Evolutionary conservation across 2,797 vertebrate genomes (phyloP), one percentile per base, ranked within the genome.

Genomic region (Paedocypris micromegethes): DNA sequence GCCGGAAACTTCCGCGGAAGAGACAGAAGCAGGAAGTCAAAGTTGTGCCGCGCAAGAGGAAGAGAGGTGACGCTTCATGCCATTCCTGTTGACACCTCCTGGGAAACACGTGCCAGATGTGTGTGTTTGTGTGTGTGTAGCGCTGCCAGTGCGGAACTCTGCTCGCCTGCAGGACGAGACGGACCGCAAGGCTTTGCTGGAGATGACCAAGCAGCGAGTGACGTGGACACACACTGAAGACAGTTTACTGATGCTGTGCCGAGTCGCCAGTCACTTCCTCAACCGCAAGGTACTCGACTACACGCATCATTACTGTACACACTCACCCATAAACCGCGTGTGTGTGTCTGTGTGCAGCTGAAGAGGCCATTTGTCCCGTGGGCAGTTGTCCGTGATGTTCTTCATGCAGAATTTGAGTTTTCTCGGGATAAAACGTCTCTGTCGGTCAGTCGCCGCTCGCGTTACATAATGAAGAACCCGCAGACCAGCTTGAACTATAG

Each of bases 371-470:
- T 97, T 38, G 88, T 97, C 7, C 88, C 93, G 0, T 88, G 94
- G 92, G 93, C 94, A 60, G 91, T 94, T 0, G 93, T 98, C 0
- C 86, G 96, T 75, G 96, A 98, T 77, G 84, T 97, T 58, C 85
- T 98, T 70, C 96, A 98, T 0, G 68, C 85, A 4, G 92, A 91
- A 80, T 92, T 94, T 9, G 92, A 95, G 70, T 91, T 90, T n/a
- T 95, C 96, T 0, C 77, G 90, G 56, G 96, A 98, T 65, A 98
- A 98, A 85, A 98, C 96, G 0, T 98, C 96, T 0, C 75, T 92
- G 1, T 91, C 96, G 0, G 94, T 98, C 0, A 91, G 92, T 2
- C 90, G 96, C 4, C 89, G 96, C 64, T 86, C 93, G 0, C 91
- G 93, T 48, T 94, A 94, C 75, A 97, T 98, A 72, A 88, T 98